Conservation (phyloP, 1,140 invertebrate genomes). For the Aphelinus atriplicis region DNA sequence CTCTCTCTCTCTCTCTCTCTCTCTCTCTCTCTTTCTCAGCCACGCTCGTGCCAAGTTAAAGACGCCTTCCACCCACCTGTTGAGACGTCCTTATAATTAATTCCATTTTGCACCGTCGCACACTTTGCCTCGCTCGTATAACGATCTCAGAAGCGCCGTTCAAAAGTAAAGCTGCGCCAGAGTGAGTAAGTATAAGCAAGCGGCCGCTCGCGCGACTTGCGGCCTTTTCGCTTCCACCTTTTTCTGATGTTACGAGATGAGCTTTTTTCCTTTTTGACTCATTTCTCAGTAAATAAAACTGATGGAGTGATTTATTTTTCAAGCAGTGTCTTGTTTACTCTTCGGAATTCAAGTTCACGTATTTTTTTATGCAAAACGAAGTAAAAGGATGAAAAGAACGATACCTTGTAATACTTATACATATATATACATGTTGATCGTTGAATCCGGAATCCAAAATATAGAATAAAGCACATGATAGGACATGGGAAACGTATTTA, state of each 20-base stretch:
- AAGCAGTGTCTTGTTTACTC: too few species aligned
- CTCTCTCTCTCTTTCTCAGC: background rate
- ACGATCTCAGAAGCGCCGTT: constrained; percentile 21
- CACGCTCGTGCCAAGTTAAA: constrained; percentile 53
- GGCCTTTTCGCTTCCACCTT: background rate
- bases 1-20: constrained; percentile 2
- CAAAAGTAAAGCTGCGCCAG: constrained; percentile 27
- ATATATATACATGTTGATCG: too few species aligned
- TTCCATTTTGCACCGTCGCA: constrained; percentile 64
- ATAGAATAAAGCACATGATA: too few species aligned
- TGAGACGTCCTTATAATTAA: constrained; percentile 65
- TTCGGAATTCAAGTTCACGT: background rate
- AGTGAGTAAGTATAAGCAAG: constrained; percentile 24
- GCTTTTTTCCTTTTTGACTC: background rate
- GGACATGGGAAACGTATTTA: too few species aligned
- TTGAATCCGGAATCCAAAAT: too few species aligned
- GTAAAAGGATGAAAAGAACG: too few species aligned
- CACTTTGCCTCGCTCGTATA: constrained; percentile 40
- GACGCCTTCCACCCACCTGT: constrained; percentile 64
- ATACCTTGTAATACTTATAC: too few species aligned
- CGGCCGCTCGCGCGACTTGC: too few species aligned
- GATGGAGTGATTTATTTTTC: too few species aligned
- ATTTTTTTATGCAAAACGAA: background rate
- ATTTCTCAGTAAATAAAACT: too few species aligned
- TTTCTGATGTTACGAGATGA: background rate